These are phyloP conservation scores for Laspeyria flexula DNA, from an alignment of 2,888 invertebrate genomes.

Conservation along the genomic window DNA sequence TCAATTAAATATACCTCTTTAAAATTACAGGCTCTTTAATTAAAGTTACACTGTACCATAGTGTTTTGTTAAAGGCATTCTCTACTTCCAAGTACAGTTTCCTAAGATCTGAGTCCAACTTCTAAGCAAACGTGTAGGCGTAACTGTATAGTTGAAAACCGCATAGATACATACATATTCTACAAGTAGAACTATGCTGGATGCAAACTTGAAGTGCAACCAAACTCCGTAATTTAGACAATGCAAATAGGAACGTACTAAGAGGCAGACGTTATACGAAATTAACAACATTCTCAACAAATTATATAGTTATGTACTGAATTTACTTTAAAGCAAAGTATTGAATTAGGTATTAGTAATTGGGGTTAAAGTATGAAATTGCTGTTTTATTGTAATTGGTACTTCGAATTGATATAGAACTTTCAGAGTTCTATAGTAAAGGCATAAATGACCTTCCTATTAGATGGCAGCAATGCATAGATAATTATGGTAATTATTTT, in stretches of 20 bases:
- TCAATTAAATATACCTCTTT: too few relatives aligned
- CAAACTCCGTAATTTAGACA: slow-evolving; percentile 24
- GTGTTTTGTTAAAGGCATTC: neutral
- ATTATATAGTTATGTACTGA: too few relatives aligned
- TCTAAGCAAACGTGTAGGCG: neutral
- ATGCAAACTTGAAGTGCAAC: slow-evolving; percentile 12
- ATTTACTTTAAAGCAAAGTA: too few relatives aligned
- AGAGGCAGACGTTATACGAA: slow-evolving; percentile 17
- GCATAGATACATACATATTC: neutral
- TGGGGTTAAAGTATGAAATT: too few relatives aligned
- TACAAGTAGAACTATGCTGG: slow-evolving; percentile 6
- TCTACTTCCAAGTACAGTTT: neutral
- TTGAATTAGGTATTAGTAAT: too few relatives aligned
- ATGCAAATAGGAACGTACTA: slow-evolving; percentile 18
- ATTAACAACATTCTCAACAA: slow-evolving; percentile 22
- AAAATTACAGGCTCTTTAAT: neutral
- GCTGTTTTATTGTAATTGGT: too few relatives aligned
- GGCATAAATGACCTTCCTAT: too few relatives aligned
- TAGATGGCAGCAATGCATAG: too few relatives aligned
- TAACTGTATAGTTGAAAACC: slow-evolving; percentile 2
- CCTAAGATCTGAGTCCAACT: neutral
- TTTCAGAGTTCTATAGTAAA: too few relatives aligned
- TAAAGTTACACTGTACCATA: too few relatives aligned
- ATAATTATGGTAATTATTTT: too few relatives aligned
- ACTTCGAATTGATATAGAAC: too few relatives aligned